Evolutionary conservation across 2,888 invertebrate genomes (phyloP).

Genomic region (Chymomyza procnemis): DNA sequence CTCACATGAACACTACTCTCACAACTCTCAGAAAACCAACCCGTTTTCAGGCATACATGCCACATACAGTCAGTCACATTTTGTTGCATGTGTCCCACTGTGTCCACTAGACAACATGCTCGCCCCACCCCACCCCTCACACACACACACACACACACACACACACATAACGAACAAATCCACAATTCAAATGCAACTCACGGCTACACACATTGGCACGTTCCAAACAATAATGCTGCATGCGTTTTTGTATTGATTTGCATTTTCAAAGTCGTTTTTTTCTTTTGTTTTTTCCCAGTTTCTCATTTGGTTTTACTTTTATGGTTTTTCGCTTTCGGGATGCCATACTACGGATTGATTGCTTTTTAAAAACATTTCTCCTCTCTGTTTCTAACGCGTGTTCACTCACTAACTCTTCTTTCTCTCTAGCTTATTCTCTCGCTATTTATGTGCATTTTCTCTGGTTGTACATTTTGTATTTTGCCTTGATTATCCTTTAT

Average conservation of each 20-base stretch:
- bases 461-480: conserved; percentile 5
- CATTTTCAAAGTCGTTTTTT: conserved; percentile 49
- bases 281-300: background rate
- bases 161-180: too few relatives aligned
- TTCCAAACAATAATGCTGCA: conserved; percentile 62
- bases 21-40: background rate
- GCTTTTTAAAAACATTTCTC: background rate
- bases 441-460: conserved; percentile 4
- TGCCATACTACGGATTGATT: background rate
- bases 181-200: conserved; percentile 24
- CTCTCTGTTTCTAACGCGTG: too few relatives aligned
- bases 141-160: background rate
- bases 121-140: background rate
- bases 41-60: background rate
- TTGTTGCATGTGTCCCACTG: background rate
- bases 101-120: background rate
- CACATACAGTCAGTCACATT: background rate
- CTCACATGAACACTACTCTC: background rate
- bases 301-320: background rate
- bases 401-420: conserved; percentile 1
- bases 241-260: conserved; percentile 67
- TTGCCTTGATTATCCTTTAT: conserved; percentile 30
- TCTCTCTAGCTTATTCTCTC: conserved; percentile 3
- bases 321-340: background rate
- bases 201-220: conserved; percentile 53